A percentile compares a stretch with the other conserved stretches of the same genome.
These are phyloP conservation scores for Taeniopygia guttata DNA, from an alignment of 2,797 vertebrate genomes.

Conservation along the genomic window DNA sequence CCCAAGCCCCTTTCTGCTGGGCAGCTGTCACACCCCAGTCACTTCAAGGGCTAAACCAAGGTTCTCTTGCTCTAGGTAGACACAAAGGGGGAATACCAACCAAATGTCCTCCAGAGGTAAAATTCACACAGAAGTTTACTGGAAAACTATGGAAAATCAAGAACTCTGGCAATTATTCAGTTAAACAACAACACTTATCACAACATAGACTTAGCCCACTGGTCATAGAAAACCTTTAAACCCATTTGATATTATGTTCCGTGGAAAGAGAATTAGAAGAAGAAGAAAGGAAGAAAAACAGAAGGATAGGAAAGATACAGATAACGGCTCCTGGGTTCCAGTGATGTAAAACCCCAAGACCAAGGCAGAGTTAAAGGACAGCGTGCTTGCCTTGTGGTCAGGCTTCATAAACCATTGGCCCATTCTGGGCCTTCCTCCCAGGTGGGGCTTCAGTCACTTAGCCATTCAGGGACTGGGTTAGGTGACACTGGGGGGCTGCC, in stretches of 20 bases:
- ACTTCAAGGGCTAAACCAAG: background rate
- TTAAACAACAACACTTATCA: background rate
- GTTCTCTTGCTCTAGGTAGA: background rate
- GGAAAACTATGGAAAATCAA: background rate
- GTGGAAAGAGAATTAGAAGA: background rate
- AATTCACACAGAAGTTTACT: background rate
- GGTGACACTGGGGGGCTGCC: background rate
- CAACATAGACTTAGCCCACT: background rate
- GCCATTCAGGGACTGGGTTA: background rate
- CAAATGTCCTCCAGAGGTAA: background rate
- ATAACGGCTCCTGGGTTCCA: background rate
- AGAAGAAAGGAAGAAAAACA: background rate
- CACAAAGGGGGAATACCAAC: background rate
- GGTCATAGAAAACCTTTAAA: background rate
- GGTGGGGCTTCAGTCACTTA: rapidly evolving
- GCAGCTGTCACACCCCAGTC: background rate
- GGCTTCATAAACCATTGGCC: background rate
- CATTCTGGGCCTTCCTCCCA: background rate
- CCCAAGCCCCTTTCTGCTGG: background rate
- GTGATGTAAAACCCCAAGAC: background rate
- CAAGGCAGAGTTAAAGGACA: background rate
- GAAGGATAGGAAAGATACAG: background rate
- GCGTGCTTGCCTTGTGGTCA: background rate
- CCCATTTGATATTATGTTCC: background rate
- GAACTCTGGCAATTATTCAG: background rate